Evolutionary conservation across 2,113 vertebrate genomes (phyloP).

Genomic region (Suricata suricatta): DNA sequence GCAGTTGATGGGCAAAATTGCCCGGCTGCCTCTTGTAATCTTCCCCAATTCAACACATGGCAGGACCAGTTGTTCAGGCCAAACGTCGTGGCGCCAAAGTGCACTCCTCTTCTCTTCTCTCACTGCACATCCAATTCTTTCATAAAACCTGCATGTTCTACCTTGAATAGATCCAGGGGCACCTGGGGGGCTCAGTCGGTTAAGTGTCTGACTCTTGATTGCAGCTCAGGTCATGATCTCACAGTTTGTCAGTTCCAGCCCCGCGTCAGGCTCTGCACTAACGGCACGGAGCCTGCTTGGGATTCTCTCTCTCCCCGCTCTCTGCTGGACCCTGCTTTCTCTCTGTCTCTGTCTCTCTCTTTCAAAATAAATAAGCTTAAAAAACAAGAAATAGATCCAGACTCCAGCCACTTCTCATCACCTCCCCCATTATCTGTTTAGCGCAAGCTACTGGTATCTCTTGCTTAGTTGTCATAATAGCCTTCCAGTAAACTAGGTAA

Average conservation of each 20-base stretch:
- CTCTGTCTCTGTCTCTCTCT: no score
- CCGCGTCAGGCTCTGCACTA: no score
- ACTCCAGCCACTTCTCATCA: neutral
- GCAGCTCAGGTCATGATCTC: no score
- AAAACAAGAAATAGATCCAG: neutral
- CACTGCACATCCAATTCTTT: neutral
- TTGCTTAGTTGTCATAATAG: neutral
- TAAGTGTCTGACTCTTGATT: no score
- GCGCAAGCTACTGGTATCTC: neutral
- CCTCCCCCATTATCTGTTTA: neutral
- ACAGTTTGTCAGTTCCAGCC: no score
- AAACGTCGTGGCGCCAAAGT: neutral
- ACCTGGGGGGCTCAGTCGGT: no score
- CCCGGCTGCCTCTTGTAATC: neutral
- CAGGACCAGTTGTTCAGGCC: neutral
- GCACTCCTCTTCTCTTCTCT: neutral
- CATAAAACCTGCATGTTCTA: neutral
- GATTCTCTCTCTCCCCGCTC: no score
- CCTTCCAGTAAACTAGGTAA: conserved; percentile 37
- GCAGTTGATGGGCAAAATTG: conserved; percentile 3
- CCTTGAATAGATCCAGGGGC: neutral
- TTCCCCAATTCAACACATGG: neutral
- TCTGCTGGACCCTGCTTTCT: no score
- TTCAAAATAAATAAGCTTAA: no score
- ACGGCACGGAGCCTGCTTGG: no score